phyloP scores from a whole-genome alignment of 2,113 vertebrate species.

The Pseudolaguvia tuberculata region DNA sequence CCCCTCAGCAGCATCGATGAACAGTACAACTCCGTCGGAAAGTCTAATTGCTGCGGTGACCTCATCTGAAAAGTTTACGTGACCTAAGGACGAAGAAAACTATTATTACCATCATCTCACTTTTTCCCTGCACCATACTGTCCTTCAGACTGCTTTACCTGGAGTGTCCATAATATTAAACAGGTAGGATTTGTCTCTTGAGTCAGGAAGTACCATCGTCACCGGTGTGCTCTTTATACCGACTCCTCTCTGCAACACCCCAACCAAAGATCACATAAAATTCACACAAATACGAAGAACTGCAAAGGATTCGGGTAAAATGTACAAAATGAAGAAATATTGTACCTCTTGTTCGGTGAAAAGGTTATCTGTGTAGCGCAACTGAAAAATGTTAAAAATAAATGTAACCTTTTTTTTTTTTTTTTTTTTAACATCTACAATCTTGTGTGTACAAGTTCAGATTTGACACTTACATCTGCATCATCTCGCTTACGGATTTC shows the following conservation, averaged over 20 bases:
- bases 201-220: conserved; percentile 93
- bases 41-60: conserved; percentile 92
- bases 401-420: too few relatives aligned
- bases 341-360: conserved; percentile 98
- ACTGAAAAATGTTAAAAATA: conserved; percentile 64
- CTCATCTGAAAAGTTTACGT: conserved; percentile 96
- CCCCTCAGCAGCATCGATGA: conserved; percentile 96
- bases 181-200: conserved; percentile 95
- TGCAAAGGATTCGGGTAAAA: neutral
- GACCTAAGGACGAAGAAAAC: conserved; percentile 67
- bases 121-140: neutral
- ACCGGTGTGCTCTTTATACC: conserved; percentile 98
- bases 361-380: conserved; percentile 96
- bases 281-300: neutral
- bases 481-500: conserved; percentile 95
- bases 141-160: conserved; percentile 65
- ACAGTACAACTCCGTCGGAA: conserved; percentile 92
- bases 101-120: neutral
- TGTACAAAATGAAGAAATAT: neutral
- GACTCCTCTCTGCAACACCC: conserved; percentile 80
- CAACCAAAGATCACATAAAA: neutral
- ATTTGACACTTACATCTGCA: conserved; percentile 79
- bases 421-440: too few relatives aligned
- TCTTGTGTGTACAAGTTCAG: neutral
- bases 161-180: conserved; percentile 99